phyloP scores from a whole-genome alignment of 2,113 vertebrate species.

The Cyanoramphus novaezelandiae region DNA sequence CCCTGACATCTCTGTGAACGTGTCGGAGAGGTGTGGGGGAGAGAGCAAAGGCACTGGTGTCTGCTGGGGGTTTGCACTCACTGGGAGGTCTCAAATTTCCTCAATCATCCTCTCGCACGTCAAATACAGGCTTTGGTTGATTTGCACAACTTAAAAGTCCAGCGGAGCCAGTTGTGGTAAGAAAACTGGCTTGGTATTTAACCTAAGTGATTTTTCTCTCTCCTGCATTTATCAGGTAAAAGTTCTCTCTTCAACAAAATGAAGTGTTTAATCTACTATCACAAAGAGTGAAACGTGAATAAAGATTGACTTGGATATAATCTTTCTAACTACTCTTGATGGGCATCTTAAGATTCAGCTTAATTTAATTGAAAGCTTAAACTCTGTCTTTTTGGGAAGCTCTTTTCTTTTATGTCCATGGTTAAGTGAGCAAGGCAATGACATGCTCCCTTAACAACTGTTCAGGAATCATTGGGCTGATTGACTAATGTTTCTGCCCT shows the following conservation, averaged over 20 bases:
- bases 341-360: slow-evolving; percentile 35
- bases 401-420: slow-evolving; percentile 43
- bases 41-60: not conserved
- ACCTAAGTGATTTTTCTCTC: not conserved
- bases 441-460: slow-evolving; percentile 44
- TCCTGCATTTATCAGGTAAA: not conserved
- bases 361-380: slow-evolving; percentile 61
- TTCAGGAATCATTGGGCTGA: not conserved
- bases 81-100: not conserved
- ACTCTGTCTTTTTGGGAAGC: slow-evolving; percentile 35
- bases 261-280: slow-evolving; percentile 38
- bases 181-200: slow-evolving; percentile 19
- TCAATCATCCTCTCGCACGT: not conserved
- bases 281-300: slow-evolving; percentile 9
- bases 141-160: not conserved
- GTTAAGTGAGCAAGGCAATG: slow-evolving; percentile 62
- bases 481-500: slow-evolving; percentile 56
- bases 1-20: not conserved
- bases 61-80: not conserved
- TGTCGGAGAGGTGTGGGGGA: not conserved
- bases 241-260: slow-evolving; percentile 14
- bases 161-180: not conserved
- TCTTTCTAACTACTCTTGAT: slow-evolving; percentile 42
- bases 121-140: not conserved
- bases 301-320: slow-evolving; percentile 61